These are phyloP conservation scores for Coracias cyanogaster DNA, from an alignment of 2,797 vertebrate species.

Conservation along the genomic window DNA sequence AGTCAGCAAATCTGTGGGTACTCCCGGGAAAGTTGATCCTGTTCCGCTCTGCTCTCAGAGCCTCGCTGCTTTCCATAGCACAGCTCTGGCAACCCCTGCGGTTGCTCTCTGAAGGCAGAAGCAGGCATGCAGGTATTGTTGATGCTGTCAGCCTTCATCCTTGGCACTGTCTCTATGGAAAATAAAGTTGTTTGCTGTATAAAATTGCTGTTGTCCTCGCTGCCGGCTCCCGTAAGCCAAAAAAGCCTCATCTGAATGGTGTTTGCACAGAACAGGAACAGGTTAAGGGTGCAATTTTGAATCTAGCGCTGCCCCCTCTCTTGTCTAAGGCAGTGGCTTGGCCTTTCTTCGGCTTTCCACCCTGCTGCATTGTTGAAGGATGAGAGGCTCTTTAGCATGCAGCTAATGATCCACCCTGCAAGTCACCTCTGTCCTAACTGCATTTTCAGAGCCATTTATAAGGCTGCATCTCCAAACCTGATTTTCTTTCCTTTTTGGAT, in stretches of 20 bases:
- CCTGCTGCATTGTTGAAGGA: accelerated
- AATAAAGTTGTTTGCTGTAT: background rate
- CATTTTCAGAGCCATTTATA: background rate
- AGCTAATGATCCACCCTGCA: background rate
- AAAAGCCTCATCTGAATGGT: background rate
- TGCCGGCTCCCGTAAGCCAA: background rate
- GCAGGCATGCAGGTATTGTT: background rate
- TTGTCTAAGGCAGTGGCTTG: background rate
- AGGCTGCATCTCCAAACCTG: background rate
- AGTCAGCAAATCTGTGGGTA: background rate
- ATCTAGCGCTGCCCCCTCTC: background rate
- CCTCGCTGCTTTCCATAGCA: background rate
- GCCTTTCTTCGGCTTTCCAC: background rate
- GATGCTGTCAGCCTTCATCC: background rate
- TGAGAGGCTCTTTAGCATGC: background rate
- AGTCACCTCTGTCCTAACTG: background rate
- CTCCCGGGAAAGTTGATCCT: background rate
- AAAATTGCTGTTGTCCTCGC: background rate
- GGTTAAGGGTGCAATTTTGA: background rate
- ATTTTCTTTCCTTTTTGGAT: constrained; percentile 14
- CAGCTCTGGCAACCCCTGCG: background rate
- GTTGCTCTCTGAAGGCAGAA: background rate
- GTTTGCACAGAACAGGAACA: background rate
- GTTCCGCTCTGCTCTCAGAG: background rate
- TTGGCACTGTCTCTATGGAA: background rate